Base-by-base conservation (phyloP, 2,888 invertebrate genomes). In the Pandemis corylana region DNA sequence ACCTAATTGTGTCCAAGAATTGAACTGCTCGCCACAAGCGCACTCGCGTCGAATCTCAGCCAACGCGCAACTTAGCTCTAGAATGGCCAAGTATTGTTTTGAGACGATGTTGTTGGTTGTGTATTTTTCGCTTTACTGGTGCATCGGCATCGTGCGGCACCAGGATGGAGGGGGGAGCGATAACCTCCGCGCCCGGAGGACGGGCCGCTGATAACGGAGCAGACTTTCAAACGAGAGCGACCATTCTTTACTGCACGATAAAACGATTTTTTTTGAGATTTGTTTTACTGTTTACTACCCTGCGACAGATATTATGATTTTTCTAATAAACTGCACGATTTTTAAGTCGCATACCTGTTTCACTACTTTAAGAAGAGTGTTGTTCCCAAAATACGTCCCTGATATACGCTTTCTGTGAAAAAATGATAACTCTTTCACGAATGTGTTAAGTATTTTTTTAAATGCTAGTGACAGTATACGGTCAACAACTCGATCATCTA, bases 141-240 rank as follows among this genome's bases (percentile, higher is more conserved):
- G 91, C 90, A 90, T 87, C 88, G 84, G 86, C 81, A 81, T 79
- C 82, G 83, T 76, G 80, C 81, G 83, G 79, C 65, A 80, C 80
- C 81, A 81, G 81, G 83, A 81, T 84, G 82, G 84, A 85, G 85
- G 84, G 83, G 86, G 85, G 76, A 81, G 78, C 80, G 93, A 93
- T 93, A 93, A 93, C 93, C 93, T 89, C 84, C 85, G 89, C 80
- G 88, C 83, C 81, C 89, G 88, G 91, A 91, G 92, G 90, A 90
- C 89, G 88, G 80, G 67, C 77, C 71, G 81, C 80, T 84, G 92
- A 92, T 89, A 90, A 87, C 85, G 82, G 78, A 80, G 75, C 77
- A 87, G 89, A 90, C 90, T 91, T 92, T 90, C 87, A 89, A 91
- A 89, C 89, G 88, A 89, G 90, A 90, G 82, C 89, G 84, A 84